phyloP scores from a whole-genome alignment of 2,797 vertebrate genomes.

The Pteropus rufus region DNA sequence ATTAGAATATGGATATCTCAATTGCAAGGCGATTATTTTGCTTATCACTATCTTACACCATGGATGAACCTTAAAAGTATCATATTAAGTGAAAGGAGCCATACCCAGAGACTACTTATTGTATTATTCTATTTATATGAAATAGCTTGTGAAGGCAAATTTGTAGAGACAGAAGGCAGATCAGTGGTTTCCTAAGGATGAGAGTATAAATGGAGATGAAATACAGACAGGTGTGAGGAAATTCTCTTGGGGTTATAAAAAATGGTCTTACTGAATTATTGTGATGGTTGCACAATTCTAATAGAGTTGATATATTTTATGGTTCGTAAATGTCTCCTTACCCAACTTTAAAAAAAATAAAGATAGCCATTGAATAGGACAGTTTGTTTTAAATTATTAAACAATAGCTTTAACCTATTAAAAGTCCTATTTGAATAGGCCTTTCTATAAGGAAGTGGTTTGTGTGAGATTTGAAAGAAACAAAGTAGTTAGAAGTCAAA shows the following conservation, averaged over 20 bases:
- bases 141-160: not conserved
- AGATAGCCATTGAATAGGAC: not conserved
- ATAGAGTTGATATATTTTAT: not conserved
- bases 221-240: not conserved
- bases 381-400: conserved; percentile 13
- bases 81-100: not conserved
- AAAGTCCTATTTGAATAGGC: not conserved
- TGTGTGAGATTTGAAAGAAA: not conserved
- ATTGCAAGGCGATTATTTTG: not conserved
- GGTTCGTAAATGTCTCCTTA: not conserved
- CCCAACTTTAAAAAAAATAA: not conserved
- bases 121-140: not conserved
- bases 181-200: not conserved
- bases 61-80: not conserved
- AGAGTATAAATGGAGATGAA: not conserved
- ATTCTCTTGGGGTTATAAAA: not conserved
- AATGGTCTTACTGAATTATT: not conserved
- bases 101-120: not conserved
- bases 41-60: not conserved
- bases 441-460: not conserved
- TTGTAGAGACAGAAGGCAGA: not conserved
- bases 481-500: not conserved
- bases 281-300: not conserved
- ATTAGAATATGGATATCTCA: not conserved
- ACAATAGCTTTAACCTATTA: not conserved